These are phyloP conservation scores for Menura novaehollandiae DNA, from an alignment of 2,113 vertebrate species.

Conservation along the genomic window DNA sequence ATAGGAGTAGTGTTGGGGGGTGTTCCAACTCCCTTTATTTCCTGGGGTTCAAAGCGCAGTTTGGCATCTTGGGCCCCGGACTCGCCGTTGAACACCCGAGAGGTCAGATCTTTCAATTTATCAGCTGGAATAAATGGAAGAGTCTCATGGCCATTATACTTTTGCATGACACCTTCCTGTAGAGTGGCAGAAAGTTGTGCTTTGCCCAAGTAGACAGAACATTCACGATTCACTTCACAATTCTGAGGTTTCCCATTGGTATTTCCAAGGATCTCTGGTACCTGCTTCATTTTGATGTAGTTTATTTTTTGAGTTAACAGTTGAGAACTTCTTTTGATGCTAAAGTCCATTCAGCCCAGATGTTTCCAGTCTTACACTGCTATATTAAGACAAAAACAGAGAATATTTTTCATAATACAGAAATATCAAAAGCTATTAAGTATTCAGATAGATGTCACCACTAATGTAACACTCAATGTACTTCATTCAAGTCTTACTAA, in stretches of 20 bases:
- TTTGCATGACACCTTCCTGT: constrained; percentile 87
- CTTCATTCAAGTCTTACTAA: not conserved
- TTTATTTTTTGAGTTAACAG: constrained; percentile 82
- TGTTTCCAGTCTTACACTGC: constrained; percentile 75
- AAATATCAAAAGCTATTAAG: not conserved
- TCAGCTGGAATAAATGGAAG: constrained; percentile 79
- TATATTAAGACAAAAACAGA: constrained; percentile 8
- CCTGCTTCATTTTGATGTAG: constrained; percentile 91
- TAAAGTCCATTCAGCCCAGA: constrained; percentile 73
- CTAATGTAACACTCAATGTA: not conserved
- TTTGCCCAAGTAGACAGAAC: constrained; percentile 87
- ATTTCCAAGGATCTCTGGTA: constrained; percentile 81
- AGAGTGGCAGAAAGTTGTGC: constrained; percentile 84
- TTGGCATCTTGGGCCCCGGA: constrained; percentile 80
- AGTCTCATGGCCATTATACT: constrained; percentile 84
- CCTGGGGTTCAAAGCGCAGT: constrained; percentile 78
- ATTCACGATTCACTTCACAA: constrained; percentile 83
- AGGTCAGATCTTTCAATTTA: constrained; percentile 90
- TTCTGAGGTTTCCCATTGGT: constrained; percentile 76
- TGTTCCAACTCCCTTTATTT: constrained; percentile 80
- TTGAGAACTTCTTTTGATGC: constrained; percentile 81
- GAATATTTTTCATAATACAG: not conserved
- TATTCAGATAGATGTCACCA: not conserved
- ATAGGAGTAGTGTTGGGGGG: constrained; percentile 76
- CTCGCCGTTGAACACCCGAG: constrained; percentile 89